Evolutionary conservation across 2,113 vertebrate species (phyloP).

Genomic region (Apteryx owenii): DNA sequence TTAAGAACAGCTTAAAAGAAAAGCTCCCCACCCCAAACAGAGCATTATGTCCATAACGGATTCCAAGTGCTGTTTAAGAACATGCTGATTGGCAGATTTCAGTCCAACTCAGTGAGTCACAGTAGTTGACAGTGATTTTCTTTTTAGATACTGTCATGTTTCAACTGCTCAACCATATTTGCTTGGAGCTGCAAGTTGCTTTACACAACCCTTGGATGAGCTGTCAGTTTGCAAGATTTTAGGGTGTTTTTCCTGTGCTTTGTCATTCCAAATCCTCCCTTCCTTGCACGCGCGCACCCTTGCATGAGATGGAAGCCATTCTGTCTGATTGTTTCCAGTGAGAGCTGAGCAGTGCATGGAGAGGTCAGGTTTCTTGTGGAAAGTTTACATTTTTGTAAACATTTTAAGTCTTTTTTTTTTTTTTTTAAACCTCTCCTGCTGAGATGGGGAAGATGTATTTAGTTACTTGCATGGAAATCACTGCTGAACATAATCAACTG

Average conservation of each 20-base stretch:
- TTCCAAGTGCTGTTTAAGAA: neutral
- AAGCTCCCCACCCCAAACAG: neutral
- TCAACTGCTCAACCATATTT: neutral
- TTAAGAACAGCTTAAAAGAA: neutral
- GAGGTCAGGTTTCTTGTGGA: neutral
- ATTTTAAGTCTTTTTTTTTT: too few species aligned
- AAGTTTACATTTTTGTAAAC: neutral
- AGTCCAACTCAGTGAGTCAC: neutral
- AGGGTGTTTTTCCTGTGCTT: neutral
- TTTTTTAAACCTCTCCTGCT: neutral
- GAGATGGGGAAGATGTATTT: neutral
- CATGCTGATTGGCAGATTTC: fast-evolving
- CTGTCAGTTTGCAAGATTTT: neutral
- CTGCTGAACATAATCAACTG: neutral
- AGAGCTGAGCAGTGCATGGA: neutral
- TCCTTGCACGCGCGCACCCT: neutral
- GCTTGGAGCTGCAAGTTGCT: neutral
- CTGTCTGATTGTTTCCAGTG: neutral
- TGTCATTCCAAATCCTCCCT: neutral
- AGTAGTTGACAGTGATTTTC: neutral
- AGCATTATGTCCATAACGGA: fast-evolving
- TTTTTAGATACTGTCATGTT: neutral
- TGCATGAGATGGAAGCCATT: neutral
- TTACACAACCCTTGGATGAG: neutral
- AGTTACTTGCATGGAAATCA: neutral